These are phyloP conservation scores for Amphiprion percula DNA, from an alignment of 2,113 vertebrate genomes.

Conservation along the genomic window DNA sequence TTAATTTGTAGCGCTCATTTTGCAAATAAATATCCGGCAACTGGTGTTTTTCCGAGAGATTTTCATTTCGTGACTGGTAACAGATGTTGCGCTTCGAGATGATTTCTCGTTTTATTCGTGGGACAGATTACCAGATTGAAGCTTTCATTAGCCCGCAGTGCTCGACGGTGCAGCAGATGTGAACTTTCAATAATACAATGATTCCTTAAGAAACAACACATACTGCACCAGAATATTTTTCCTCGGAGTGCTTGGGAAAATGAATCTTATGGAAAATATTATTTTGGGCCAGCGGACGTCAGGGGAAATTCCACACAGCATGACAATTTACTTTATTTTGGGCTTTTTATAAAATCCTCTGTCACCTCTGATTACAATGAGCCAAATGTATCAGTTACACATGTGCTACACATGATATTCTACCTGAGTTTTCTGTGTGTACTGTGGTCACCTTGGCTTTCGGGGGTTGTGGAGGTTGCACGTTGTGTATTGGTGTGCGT, in stretches of 20 bases:
- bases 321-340: slow-evolving; percentile 85
- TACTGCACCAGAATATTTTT: slow-evolving; percentile 75
- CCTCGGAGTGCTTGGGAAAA: slow-evolving; percentile 72
- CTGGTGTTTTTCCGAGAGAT: slow-evolving; percentile 32
- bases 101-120: slow-evolving; percentile 32
- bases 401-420: slow-evolving; percentile 66
- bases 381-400: slow-evolving; percentile 79
- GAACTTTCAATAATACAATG: slow-evolving; percentile 71
- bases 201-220: slow-evolving; percentile 78
- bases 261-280: slow-evolving; percentile 85
- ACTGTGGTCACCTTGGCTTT: slow-evolving; percentile 54
- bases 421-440: slow-evolving; percentile 69
- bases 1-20: slow-evolving; percentile 50
- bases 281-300: slow-evolving; percentile 82
- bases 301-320: slow-evolving; percentile 84
- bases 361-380: slow-evolving; percentile 86
- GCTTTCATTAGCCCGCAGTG: slow-evolving; percentile 50
- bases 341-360: slow-evolving; percentile 77
- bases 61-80: slow-evolving; percentile 37
- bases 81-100: slow-evolving; percentile 62
- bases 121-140: slow-evolving; percentile 52
- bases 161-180: slow-evolving; percentile 65
- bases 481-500: slow-evolving; percentile 3
- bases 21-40: slow-evolving; percentile 71
- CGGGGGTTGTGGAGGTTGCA: slow-evolving; percentile 21